Conservation (phyloP, 2,888 invertebrate species). For the Nymphalis c-album region DNA sequence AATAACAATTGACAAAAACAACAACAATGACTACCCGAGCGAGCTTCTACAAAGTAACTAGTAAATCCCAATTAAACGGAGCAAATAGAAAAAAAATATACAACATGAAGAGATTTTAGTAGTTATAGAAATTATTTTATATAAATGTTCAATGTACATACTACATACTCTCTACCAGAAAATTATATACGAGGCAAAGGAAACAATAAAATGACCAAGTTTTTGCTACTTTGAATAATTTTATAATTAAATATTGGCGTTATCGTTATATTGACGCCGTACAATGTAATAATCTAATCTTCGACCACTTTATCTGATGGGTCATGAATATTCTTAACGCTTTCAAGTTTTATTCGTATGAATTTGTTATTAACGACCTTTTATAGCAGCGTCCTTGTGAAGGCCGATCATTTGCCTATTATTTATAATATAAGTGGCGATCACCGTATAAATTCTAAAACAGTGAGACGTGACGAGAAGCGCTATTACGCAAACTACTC, state of each 20-base stretch:
- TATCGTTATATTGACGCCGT: neutral
- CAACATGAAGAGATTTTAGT: too few relatives aligned
- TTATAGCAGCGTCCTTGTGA: slow-evolving; percentile 66
- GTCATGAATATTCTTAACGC: slow-evolving; percentile 40
- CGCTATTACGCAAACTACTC: slow-evolving; percentile 63
- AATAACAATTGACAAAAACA: too few relatives aligned
- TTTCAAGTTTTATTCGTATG: slow-evolving; percentile 45
- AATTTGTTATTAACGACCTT: slow-evolving; percentile 54
- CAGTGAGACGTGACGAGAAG: slow-evolving; percentile 59
- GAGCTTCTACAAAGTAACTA: too few relatives aligned
- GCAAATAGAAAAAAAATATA: too few relatives aligned
- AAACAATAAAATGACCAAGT: neutral
- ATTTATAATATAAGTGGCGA: slow-evolving; percentile 51
- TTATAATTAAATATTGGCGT: slow-evolving; percentile 1
- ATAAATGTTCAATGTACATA: neutral
- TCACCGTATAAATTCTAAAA: slow-evolving; percentile 55
- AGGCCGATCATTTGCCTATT: slow-evolving; percentile 66
- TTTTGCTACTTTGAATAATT: neutral
- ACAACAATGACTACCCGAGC: too few relatives aligned
- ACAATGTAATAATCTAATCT: slow-evolving; percentile 16
- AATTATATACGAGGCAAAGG: neutral
- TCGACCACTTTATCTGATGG: slow-evolving; percentile 23
- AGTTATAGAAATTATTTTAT: neutral
- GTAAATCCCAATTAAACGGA: too few relatives aligned
- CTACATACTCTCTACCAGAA: neutral